Evolutionary conservation across 2,113 vertebrate species (phyloP).

Genomic region (Sylvietta virens): DNA sequence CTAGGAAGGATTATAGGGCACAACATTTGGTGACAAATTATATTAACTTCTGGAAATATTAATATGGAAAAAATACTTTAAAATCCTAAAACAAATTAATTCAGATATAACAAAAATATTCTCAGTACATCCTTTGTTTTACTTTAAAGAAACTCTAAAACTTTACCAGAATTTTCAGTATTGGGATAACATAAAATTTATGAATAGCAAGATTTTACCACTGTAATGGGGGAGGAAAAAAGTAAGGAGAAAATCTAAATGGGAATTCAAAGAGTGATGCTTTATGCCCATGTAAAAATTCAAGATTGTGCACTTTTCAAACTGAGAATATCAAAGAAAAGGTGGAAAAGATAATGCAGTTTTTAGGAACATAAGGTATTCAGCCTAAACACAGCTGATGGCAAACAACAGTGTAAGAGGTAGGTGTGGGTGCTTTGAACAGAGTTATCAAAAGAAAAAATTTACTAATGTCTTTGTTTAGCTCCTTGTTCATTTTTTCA

Average conservation of each 20-base stretch:
- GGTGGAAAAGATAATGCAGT: not conserved
- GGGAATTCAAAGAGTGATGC: not conserved
- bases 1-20: not conserved
- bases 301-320: not conserved
- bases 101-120: not conserved
- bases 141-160: not conserved
- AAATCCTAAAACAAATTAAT: not conserved
- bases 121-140: not conserved
- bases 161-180: not conserved
- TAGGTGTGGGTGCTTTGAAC: not conserved
- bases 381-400: not conserved
- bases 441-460: not conserved
- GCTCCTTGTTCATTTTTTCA: not conserved
- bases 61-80: not conserved
- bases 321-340: not conserved
- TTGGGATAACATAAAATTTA: not conserved
- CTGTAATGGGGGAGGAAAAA: not conserved
- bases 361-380: not conserved
- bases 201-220: not conserved
- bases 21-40: not conserved
- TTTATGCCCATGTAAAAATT: not conserved
- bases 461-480: not conserved
- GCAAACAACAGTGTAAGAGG: not conserved
- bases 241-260: not conserved
- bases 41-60: not conserved